Conservation (phyloP, 23 tunicate species). For the Styela clava region DNA sequence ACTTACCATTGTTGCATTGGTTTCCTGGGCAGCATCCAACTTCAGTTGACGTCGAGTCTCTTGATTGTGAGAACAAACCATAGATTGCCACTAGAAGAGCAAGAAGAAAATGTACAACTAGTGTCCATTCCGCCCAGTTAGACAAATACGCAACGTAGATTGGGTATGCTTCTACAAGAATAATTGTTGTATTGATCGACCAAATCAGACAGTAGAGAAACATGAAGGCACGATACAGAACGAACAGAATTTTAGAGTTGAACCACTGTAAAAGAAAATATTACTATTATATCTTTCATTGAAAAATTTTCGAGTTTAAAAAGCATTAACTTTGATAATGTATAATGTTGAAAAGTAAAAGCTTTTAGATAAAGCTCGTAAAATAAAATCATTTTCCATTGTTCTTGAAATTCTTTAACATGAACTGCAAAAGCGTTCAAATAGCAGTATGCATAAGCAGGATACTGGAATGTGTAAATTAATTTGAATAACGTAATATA, state of each 20-base stretch:
- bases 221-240: conserved; percentile 39
- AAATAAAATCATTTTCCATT: too few relatives aligned
- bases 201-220: conserved; percentile 58
- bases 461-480: too few relatives aligned
- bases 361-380: too few relatives aligned
- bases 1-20: neutral
- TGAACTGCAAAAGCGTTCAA: too few relatives aligned
- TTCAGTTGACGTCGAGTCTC: neutral
- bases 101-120: conserved; percentile 52
- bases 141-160: conserved; percentile 53
- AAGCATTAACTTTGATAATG: too few relatives aligned
- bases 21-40: neutral
- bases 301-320: too few relatives aligned
- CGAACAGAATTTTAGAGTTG: conserved; percentile 27
- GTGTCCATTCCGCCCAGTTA: conserved; percentile 82
- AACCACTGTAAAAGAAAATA: conserved; percentile 49
- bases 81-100: conserved; percentile 36
- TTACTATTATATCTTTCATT: neutral
- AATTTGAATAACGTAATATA: too few relatives aligned
- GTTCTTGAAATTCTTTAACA: too few relatives aligned
- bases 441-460: too few relatives aligned
- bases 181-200: conserved; percentile 35
- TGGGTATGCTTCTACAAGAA: conserved; percentile 8
- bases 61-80: conserved; percentile 10
- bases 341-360: too few relatives aligned